Base-by-base conservation (phyloP, 2,888 invertebrate species). In the Cataglyphis albicans region DNA sequence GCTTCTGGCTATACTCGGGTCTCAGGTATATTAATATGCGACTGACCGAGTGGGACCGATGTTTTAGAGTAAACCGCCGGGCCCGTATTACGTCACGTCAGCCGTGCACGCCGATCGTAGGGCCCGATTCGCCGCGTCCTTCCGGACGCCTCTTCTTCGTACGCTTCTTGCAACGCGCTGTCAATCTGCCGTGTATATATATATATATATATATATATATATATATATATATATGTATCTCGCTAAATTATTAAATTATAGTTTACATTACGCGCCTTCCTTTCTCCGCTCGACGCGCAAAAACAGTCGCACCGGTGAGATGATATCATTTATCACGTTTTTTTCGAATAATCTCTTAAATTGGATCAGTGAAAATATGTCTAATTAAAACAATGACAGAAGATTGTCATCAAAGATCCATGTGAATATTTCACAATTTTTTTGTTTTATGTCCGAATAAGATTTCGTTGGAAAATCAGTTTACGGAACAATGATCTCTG, bases 21-120 rank as follows among this genome's bases (percentile, higher is more conserved):
- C 89, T 85, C 88, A 84, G 86, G 88, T 93, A 52, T 52, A 93
- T 93, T 93, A 93, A 93, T 93, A 93, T 93, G 92, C 93, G 92
- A 93, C 92, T 92, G 93, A 91, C 92, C 91, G 91, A 92, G 90
- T 91, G 91, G 89, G 88, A 93, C 91, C 90, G 90, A 91, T 91
- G 90, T 88, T 90, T 90, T 90, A 87, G 88, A 87, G 73, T 87
- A 84, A 88, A 87, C 88, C 88, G 81, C 81, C 83, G 68, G 64
- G 64, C 83, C 76, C 41, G 67, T 84, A 84, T 90, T 90, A 90
- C 89, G 89, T 89, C 90, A 88, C 86, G 81, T 86, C 81, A 70
- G 59, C 48, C 83, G 73, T 59, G 70, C 65, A 18, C 72, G 12
- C 6, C 41, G 65, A 74, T 63, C 74, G 70, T 32, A 63, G 61